Evolutionary conservation across 2,888 invertebrate species (phyloP), one percentile per base, ranked within the genome.

Genomic region (Abrostola triplasia): DNA sequence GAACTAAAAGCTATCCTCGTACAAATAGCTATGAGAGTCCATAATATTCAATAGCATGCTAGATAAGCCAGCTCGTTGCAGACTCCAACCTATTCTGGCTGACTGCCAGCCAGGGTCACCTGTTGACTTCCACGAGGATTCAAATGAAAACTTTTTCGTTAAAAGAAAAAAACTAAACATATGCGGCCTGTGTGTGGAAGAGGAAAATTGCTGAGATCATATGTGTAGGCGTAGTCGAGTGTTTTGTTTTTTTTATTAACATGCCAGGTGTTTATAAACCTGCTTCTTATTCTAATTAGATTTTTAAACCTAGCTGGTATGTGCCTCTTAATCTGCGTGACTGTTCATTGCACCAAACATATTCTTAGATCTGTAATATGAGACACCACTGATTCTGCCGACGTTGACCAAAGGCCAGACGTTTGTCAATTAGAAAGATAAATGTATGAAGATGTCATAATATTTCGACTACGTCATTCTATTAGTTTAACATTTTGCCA

Each of bases 71-170:
- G 63, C 61, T 73, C 67, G 73, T 71, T 70, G 54, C 59, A 64
- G 66, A 62, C 56, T 55, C 59, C 59, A 57, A 70, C 59, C 64
- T 48, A 63, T 59, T 40, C 64, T 75, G 76, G 78, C 84, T 88
- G 88, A 86, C 84, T 77, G 67, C 77, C 70, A 90, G 67, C 77
- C 70, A 90, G 79, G 79, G 80, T 80, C 83, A 91, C 92, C 91
- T 92, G 93, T 92, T 92, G 92, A 85, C 83, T 83, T 38, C 55
- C 55, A 57, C 60, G 59, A 64, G 62, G 72, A 79, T 71, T 71
- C 72, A 76, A 80, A 80, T 80, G 70, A 70, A 70, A 79, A 69
- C 67, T 76, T 74, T 80, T 83, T 79, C 67, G 54, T 62, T 58
- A 41, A 36, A 24, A 52, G 49, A 47, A 58, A 48, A 59, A 72